Evolutionary conservation across 2,797 vertebrate species (phyloP).

Genomic region (Capromys pilorides): DNA sequence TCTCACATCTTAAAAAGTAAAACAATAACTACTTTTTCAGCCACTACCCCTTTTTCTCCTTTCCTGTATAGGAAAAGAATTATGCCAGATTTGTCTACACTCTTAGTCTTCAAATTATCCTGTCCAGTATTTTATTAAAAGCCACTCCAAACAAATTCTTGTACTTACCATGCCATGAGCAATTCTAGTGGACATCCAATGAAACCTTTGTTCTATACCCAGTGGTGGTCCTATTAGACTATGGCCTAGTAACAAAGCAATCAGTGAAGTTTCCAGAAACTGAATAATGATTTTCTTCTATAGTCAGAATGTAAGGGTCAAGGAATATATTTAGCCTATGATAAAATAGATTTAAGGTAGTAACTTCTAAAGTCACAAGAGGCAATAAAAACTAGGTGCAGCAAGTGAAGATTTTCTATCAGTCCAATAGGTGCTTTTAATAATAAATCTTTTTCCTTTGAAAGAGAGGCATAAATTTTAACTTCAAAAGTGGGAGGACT

Average conservation of each 20-base stretch:
- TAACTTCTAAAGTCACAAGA: neutral
- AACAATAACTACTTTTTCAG: neutral
- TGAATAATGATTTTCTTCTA: neutral
- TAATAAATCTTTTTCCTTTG: neutral
- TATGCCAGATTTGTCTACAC: neutral
- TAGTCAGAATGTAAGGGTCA: neutral
- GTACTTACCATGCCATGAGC: neutral
- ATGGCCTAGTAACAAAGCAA: neutral
- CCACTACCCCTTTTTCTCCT: neutral
- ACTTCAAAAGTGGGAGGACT: neutral
- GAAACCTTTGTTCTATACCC: neutral
- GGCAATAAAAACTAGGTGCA: neutral
- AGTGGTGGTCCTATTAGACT: neutral
- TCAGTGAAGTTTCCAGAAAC: neutral
- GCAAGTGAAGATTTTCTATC: neutral
- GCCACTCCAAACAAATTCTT: neutral
- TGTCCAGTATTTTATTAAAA: slow-evolving; percentile 14
- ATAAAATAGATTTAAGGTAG: neutral
- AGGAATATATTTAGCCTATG: neutral
- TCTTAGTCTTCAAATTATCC: neutral
- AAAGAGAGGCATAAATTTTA: slow-evolving; percentile 31
- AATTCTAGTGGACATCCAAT: neutral
- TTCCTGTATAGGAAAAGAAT: neutral
- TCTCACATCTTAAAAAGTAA: neutral
- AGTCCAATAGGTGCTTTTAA: neutral